Evolutionary conservation across 2,888 invertebrate species (phyloP).

Genomic region (Fragum fragum): DNA sequence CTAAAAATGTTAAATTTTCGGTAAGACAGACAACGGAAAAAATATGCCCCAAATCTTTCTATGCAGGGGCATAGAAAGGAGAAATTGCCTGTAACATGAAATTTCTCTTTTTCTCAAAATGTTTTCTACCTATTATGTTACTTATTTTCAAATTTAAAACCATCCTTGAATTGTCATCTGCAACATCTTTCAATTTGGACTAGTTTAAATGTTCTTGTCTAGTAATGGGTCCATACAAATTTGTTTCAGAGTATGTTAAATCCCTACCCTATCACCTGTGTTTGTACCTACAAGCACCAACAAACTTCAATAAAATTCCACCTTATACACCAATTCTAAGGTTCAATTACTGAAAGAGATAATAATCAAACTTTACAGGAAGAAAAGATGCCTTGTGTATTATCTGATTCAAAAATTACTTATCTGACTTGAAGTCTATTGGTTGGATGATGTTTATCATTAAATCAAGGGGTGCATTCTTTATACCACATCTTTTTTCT

Average conservation of each 20-base stretch:
- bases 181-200: too few species aligned
- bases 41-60: too few species aligned
- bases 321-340: not conserved
- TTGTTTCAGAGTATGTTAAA: not conserved
- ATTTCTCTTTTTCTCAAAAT: too few species aligned
- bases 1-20: too few species aligned
- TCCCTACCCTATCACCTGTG: not conserved
- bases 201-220: too few species aligned
- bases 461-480: not conserved
- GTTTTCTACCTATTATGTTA: too few species aligned
- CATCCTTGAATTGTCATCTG: too few species aligned
- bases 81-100: too few species aligned
- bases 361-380: not conserved
- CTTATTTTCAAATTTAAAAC: too few species aligned
- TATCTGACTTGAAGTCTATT: not conserved
- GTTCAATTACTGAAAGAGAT: not conserved
- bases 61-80: too few species aligned
- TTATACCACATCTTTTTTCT: not conserved
- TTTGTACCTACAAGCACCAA: not conserved
- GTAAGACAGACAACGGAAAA: too few species aligned
- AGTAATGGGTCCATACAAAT: too few species aligned
- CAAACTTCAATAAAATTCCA: conserved; percentile 3
- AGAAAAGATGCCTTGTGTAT: conserved; percentile 1
- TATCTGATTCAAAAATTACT: not conserved
- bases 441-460: not conserved